A percentile compares a stretch with the other conserved stretches of the same genome.
phyloP scores from a whole-genome alignment of 2,888 invertebrate species.

The Dicyrtomina minuta region DNA sequence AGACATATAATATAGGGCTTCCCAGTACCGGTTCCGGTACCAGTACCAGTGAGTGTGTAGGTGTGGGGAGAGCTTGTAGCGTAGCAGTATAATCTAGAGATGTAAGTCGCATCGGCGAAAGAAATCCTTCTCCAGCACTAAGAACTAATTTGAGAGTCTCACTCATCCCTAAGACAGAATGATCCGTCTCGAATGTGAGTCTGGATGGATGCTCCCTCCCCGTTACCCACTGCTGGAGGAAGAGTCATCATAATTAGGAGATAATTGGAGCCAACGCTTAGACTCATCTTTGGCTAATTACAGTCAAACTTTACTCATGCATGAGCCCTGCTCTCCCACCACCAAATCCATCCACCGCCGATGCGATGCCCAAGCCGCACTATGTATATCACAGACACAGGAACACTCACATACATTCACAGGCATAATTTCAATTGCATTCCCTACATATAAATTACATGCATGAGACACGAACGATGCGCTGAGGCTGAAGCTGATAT shows the following conservation, averaged over 20 bases:
- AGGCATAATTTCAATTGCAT: not conserved
- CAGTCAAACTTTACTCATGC: not conserved
- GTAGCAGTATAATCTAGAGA: not conserved
- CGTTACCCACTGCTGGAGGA: no score
- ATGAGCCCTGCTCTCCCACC: not conserved
- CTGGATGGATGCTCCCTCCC: not conserved
- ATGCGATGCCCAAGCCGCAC: not conserved
- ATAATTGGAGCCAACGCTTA: slow-evolving; percentile 29
- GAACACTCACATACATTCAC: no score
- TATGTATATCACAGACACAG: not conserved
- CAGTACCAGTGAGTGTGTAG: no score
- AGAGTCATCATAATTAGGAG: slow-evolving; percentile 25
- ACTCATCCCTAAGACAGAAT: not conserved
- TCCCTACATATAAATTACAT: not conserved
- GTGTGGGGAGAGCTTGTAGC: no score
- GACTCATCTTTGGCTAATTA: slow-evolving; percentile 26
- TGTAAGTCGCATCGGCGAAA: no score
- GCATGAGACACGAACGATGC: no score
- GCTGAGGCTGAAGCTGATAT: no score
- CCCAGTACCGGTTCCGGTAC: no score
- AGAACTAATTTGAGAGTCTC: slow-evolving; percentile 4
- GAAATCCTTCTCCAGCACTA: not conserved
- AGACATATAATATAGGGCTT: no score
- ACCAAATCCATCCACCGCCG: not conserved
- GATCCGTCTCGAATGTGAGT: not conserved